Percentiles rank a stretch among this genome's conserved stretches.
Evolutionary conservation across 2,113 vertebrate genomes (phyloP).

Genomic region (Mungos mungo): DNA sequence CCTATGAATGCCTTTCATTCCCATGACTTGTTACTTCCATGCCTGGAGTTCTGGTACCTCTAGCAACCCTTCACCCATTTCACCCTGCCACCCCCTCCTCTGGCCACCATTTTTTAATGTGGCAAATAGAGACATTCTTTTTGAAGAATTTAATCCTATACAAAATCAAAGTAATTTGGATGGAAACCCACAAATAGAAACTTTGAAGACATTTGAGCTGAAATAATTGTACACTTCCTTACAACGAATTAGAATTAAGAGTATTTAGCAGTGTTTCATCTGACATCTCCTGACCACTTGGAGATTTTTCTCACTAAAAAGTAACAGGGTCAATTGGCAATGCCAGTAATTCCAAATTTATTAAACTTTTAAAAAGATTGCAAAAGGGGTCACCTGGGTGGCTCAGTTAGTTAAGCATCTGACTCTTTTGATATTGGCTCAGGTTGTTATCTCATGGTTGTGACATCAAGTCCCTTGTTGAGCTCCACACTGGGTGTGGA

Average conservation of each 20-base stretch:
- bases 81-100: background rate
- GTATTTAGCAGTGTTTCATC: background rate
- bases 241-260: background rate
- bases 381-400: too few species aligned
- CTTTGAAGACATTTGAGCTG: background rate
- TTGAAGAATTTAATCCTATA: background rate
- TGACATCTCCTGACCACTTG: background rate
- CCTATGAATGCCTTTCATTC: background rate
- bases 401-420: too few species aligned
- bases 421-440: too few species aligned
- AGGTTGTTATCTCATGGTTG: too few species aligned
- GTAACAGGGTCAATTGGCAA: background rate
- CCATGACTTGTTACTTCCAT: background rate
- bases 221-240: background rate
- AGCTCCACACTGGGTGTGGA: too few species aligned
- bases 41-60: background rate
- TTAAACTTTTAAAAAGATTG: background rate
- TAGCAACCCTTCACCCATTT: background rate
- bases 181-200: background rate
- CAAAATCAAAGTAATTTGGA: background rate
- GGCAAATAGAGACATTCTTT: background rate
- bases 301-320: background rate
- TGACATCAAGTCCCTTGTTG: too few species aligned
- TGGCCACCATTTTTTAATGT: background rate
- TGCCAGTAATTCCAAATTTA: background rate